Evolutionary conservation across 2,797 vertebrate genomes (phyloP).

Genomic region (Scarus forsteni): DNA sequence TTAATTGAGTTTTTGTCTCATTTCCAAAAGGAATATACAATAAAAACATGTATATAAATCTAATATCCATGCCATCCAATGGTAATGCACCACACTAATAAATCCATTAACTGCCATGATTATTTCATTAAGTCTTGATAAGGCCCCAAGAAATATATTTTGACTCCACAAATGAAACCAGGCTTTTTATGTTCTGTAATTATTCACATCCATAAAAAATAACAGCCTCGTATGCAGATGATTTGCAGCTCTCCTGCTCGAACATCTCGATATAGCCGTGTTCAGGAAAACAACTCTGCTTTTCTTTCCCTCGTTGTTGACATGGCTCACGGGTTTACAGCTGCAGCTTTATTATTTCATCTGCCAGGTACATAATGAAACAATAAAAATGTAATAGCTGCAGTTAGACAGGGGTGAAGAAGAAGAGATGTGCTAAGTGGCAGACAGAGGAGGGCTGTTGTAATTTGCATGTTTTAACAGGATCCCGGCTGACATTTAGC

Average conservation of each 20-base stretch:
- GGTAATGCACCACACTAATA: slow-evolving; percentile 52
- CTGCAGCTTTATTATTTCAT: slow-evolving; percentile 35
- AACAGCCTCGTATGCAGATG: slow-evolving; percentile 8
- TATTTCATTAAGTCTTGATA: slow-evolving; percentile 61
- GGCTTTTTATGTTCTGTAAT: slow-evolving; percentile 38
- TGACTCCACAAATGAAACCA: slow-evolving; percentile 48
- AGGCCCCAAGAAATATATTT: slow-evolving; percentile 52
- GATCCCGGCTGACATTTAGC: slow-evolving; percentile 70
- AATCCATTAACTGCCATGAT: slow-evolving; percentile 59
- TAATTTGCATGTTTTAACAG: slow-evolving; percentile 77
- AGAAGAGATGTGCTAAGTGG: slow-evolving; percentile 42
- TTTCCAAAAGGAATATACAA: slow-evolving; percentile 37
- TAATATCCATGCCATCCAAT: slow-evolving; percentile 47
- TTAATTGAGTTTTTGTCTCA: slow-evolving; percentile 45
- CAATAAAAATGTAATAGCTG: slow-evolving; percentile 37
- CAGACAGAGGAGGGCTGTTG: slow-evolving; percentile 53
- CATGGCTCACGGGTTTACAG: slow-evolving; percentile 14
- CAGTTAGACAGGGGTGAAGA: slow-evolving; percentile 27
- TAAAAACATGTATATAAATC: slow-evolving; percentile 32
- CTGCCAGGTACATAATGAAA: slow-evolving; percentile 43
- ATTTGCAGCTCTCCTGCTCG: slow-evolving; percentile 9
- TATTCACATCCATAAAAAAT: slow-evolving; percentile 37
- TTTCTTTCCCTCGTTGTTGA: slow-evolving; percentile 22
- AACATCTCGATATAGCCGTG: slow-evolving; percentile 38
- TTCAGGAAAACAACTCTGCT: slow-evolving; percentile 1